Conservation (phyloP, 2,113 vertebrate species). For the Rallus limicola region DNA sequence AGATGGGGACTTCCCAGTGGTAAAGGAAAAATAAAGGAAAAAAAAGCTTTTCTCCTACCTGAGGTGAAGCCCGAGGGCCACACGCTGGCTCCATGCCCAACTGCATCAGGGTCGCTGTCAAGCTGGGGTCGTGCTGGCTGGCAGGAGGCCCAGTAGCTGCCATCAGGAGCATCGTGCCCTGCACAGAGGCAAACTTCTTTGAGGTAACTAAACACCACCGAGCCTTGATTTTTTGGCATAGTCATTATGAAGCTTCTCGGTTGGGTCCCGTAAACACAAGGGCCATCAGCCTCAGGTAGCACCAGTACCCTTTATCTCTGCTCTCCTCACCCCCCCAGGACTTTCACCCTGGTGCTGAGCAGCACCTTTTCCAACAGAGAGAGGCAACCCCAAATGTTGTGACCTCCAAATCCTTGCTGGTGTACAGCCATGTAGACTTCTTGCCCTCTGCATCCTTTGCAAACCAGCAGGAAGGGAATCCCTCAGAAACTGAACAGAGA, state of each 20-base stretch:
- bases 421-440: neutral
- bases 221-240: neutral
- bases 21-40: neutral
- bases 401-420: neutral
- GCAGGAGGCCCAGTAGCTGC: neutral
- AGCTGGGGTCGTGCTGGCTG: neutral
- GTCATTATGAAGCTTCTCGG: neutral
- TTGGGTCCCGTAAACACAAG: accelerated
- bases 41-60: neutral
- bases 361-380: neutral
- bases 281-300: neutral
- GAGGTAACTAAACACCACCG: neutral
- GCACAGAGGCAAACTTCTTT: neutral
- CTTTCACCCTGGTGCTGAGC: accelerated
- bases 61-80: neutral
- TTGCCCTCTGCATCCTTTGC: neutral
- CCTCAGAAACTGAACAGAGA: neutral
- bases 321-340: neutral
- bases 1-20: neutral
- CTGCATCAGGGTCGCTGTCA: accelerated
- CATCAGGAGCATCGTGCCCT: neutral
- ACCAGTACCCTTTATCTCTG: neutral
- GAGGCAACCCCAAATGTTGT: neutral
- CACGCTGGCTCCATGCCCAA: accelerated
- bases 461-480: neutral